Conservation (phyloP, 2,113 vertebrate species). For the Dipodomys spectabilis region DNA sequence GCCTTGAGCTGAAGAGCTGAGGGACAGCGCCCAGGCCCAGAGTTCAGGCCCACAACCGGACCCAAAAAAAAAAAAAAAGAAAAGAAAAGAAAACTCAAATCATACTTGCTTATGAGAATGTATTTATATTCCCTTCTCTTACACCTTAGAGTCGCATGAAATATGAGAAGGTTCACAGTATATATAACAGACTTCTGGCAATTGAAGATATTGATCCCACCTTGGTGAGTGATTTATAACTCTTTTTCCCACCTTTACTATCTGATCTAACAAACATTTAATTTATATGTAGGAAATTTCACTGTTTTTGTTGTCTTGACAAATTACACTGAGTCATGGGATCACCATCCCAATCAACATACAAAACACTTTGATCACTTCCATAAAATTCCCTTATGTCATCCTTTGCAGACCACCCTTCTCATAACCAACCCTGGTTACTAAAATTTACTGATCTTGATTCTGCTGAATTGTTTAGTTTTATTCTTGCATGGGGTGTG, state of each 20-base stretch:
- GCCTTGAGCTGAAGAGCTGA: too few relatives aligned
- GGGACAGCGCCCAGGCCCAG: too few relatives aligned
- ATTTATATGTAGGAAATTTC: not conserved
- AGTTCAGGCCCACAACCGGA: too few relatives aligned
- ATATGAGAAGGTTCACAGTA: slow-evolving; percentile 98
- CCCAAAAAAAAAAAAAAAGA: too few relatives aligned
- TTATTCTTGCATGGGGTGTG: not conserved
- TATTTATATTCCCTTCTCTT: slow-evolving; percentile 46
- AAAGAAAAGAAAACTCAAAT: not conserved
- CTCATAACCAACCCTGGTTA: not conserved
- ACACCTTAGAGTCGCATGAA: slow-evolving; percentile 96
- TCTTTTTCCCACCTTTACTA: slow-evolving; percentile 19
- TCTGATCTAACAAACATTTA: slow-evolving; percentile 38
- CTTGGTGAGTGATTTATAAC: slow-evolving; percentile 87
- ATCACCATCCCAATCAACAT: slow-evolving; percentile 14
- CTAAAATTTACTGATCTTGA: slow-evolving; percentile 18
- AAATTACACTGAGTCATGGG: slow-evolving; percentile 32
- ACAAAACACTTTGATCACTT: not conserved
- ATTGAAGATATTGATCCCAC: slow-evolving; percentile 99
- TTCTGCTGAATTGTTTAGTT: not conserved
- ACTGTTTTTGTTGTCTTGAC: slow-evolving; percentile 37
- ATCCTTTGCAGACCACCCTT: not conserved
- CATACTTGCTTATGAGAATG: not conserved
- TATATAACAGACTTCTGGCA: slow-evolving; percentile 96
- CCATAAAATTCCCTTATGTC: not conserved